Evolutionary conservation across 2,888 invertebrate genomes (phyloP).

Genomic region (Morpho deidamia): DNA sequence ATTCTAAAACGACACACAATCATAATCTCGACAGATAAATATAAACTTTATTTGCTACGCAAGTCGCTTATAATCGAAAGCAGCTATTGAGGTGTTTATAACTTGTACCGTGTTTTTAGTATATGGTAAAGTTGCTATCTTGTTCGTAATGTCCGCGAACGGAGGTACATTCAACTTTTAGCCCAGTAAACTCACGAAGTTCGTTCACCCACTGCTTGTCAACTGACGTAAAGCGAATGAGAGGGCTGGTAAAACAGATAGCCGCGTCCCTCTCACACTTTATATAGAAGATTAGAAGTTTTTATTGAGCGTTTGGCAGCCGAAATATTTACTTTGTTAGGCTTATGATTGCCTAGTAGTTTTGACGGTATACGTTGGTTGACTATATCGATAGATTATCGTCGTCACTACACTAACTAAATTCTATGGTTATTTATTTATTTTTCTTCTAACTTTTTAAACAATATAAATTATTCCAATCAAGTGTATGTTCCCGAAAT

Average conservation of each 20-base stretch:
- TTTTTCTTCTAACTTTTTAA: too few species aligned
- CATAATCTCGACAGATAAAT: slow-evolving; percentile 32
- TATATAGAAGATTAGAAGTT: slow-evolving; percentile 69
- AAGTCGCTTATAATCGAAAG: slow-evolving; percentile 33
- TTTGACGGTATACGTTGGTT: slow-evolving; percentile 72
- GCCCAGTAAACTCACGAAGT: slow-evolving; percentile 78
- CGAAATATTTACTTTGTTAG: slow-evolving; percentile 66
- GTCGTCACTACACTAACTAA: slow-evolving; percentile 2
- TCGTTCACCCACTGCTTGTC: slow-evolving; percentile 79
- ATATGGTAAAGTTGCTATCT: slow-evolving; percentile 77
- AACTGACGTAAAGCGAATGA: slow-evolving; percentile 71
- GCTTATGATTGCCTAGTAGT: slow-evolving; percentile 67
- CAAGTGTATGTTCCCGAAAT: too few species aligned
- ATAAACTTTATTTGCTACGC: slow-evolving; percentile 34
- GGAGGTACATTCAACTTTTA: slow-evolving; percentile 79
- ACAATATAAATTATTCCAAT: too few species aligned
- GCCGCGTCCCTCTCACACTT: slow-evolving; percentile 49
- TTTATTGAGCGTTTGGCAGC: slow-evolving; percentile 65
- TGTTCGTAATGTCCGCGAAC: slow-evolving; percentile 79
- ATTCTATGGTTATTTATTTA: too few species aligned
- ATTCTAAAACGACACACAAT: slow-evolving; percentile 40
- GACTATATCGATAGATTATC: slow-evolving; percentile 66
- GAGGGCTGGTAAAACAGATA: slow-evolving; percentile 50
- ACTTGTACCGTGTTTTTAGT: slow-evolving; percentile 34
- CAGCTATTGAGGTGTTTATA: slow-evolving; percentile 48